Base-by-base conservation (phyloP, 2,113 vertebrate genomes). In the Paracanthobrama guichenoti region DNA sequence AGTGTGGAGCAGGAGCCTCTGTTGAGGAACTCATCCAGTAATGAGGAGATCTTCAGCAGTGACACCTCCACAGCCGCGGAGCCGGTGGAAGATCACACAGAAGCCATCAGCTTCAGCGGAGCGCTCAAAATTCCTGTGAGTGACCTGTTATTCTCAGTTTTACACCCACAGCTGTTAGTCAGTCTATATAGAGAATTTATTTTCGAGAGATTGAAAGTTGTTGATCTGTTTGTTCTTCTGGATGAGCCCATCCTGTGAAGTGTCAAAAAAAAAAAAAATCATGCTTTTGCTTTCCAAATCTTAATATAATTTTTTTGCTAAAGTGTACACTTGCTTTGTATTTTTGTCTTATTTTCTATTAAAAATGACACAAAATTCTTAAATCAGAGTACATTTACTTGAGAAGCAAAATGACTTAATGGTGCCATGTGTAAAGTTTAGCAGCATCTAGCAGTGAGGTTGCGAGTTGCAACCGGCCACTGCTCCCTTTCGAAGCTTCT, bases 81-180 rank as follows among this genome's bases (percentile, higher is more conserved):
- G 14, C 53, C 85, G 0, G 6, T 48, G 0, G 90, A 82, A 72
- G 93, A 95, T 3, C 89, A 94, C 35, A 89, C 91, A 0, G 90
- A 95, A 69, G 96, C 97, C 90, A 99, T 99, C 90, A 97, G 97
- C 89, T 99, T 99, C 91, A 55, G 93, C 0, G 95, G 93, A 4
- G 98, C 97, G 0, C 96, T 99, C n/a, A 87, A 88, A 60, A 99
- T 99, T 84, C 98, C 98, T 0, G 98, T 99, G 90, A 96, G 97
- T 90, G 16, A 10, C 75, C 75, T 60, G 28, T n/a, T 53, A 11
- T 75, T 75, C 73, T 53, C 73, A 31, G 26, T 31, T 53, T 73
- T 28, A 14, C 71, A 28, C 57, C 39, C 57, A 26, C 35, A 39
- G 24, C 39, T 48, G n/a, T 69, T 67, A 73, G 11, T 73, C 71